Evolutionary conservation across 2,888 invertebrate species (phyloP).

Genomic region (Agrochola lota): DNA sequence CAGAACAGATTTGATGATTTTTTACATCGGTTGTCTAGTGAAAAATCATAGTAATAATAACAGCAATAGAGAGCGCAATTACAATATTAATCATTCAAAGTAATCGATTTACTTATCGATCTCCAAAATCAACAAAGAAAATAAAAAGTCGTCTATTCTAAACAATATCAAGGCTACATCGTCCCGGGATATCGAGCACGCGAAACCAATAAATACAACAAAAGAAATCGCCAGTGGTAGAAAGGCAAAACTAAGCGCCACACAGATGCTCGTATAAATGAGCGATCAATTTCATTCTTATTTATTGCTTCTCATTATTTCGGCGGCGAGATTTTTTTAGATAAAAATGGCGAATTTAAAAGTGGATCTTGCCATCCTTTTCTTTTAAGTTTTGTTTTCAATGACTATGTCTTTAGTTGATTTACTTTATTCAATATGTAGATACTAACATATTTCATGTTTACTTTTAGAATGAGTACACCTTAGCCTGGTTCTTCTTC

Average conservation of each 20-base stretch:
- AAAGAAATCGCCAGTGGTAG: slow-evolving; percentile 74
- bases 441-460: neutral
- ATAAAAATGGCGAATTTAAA: slow-evolving; percentile 8
- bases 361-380: neutral
- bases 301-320: slow-evolving; percentile 47
- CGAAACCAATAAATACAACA: slow-evolving; percentile 76
- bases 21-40: too few relatives aligned
- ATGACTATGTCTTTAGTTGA: neutral
- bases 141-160: slow-evolving; percentile 55
- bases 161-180: slow-evolving; percentile 57
- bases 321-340: neutral
- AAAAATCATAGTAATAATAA: too few relatives aligned
- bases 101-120: neutral
- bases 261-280: slow-evolving; percentile 29
- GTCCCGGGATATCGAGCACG: slow-evolving; percentile 71
- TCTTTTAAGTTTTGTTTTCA: neutral
- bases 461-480: neutral
- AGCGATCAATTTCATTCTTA: slow-evolving; percentile 44
- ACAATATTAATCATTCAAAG: too few relatives aligned
- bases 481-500: neutral
- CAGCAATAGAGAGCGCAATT: too few relatives aligned
- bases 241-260: slow-evolving; percentile 68
- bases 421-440: neutral
- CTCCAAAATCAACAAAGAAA: neutral
- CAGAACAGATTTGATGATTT: too few relatives aligned